These are phyloP conservation scores for Anthrax anthrax DNA, from an alignment of 2,888 invertebrate genomes.

Conservation along the genomic window DNA sequence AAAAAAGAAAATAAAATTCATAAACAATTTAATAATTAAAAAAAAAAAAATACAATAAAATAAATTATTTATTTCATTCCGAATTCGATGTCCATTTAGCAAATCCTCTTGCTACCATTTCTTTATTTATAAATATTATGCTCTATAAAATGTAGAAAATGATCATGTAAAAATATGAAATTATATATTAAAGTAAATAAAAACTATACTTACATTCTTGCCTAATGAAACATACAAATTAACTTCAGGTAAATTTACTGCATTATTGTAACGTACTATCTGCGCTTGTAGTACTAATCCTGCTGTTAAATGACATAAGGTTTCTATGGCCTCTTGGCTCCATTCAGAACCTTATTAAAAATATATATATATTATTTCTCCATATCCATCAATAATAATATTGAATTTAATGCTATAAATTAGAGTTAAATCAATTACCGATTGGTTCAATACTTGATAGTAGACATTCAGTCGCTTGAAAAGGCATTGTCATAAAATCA, in stretches of 20 bases:
- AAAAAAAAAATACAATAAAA: neutral
- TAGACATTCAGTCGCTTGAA: constrained; percentile 93
- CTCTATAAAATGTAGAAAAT: constrained; percentile 38
- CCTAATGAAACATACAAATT: constrained; percentile 64
- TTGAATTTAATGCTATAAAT: too few relatives aligned
- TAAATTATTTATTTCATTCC: too few relatives aligned
- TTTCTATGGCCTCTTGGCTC: constrained; percentile 61
- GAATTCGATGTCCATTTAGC: constrained; percentile 46
- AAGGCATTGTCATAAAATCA: constrained; percentile 88
- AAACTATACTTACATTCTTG: constrained; percentile 51
- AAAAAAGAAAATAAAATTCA: neutral
- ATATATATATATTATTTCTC: too few relatives aligned
- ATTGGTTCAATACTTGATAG: constrained; percentile 77
- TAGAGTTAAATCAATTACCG: constrained; percentile 43
- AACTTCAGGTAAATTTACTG: constrained; percentile 65
- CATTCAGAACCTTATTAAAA: constrained; percentile 41
- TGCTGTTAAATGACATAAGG: constrained; percentile 65
- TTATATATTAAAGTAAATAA: too few relatives aligned
- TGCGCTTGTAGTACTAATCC: constrained; percentile 79
- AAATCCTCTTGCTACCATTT: constrained; percentile 68
- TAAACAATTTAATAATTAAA: neutral
- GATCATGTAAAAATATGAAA: too few relatives aligned
- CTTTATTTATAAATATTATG: constrained; percentile 74
- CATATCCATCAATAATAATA: too few relatives aligned
- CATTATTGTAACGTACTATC: constrained; percentile 58